Conservation (phyloP, 2,797 vertebrate species). For the Coilia nasus region DNA sequence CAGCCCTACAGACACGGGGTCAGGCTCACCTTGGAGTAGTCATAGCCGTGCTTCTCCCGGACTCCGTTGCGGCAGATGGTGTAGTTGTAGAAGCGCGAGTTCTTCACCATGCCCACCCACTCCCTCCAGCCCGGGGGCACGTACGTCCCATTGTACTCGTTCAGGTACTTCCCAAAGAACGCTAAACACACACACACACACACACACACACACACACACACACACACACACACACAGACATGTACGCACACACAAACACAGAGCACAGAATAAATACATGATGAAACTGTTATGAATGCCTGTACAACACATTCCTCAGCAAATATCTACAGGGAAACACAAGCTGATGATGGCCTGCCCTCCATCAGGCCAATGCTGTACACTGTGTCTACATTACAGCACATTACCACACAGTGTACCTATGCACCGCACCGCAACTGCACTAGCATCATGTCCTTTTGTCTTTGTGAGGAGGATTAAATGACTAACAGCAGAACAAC, state of each 20-base stretch:
- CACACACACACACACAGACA: constrained; percentile 24
- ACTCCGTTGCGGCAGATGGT: constrained; percentile 90
- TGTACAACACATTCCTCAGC: background rate
- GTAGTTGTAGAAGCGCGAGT: constrained; percentile 98
- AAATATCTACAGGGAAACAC: background rate
- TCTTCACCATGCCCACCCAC: constrained; percentile 95
- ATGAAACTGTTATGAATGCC: background rate
- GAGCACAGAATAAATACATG: background rate
- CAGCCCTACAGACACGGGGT: background rate
- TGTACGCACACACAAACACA: background rate
- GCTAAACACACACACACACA: constrained; percentile 65
- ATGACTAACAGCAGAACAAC: too few species aligned
- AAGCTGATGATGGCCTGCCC: background rate
- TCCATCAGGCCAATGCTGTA: background rate
- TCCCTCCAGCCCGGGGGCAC: constrained; percentile 93
- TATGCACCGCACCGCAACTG: too few species aligned
- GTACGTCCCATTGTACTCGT: constrained; percentile 88
- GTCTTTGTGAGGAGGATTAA: too few species aligned
- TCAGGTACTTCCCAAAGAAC: constrained; percentile 90
- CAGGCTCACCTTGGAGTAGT: constrained; percentile 83
- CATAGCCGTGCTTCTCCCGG: constrained; percentile 89
- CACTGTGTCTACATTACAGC: background rate
- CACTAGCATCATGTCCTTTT: too few species aligned
- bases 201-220: constrained; percentile 19
- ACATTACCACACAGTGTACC: too few species aligned